Base-by-base conservation (phyloP, 1,140 invertebrate species). In the Zaprionus camerounensis region DNA sequence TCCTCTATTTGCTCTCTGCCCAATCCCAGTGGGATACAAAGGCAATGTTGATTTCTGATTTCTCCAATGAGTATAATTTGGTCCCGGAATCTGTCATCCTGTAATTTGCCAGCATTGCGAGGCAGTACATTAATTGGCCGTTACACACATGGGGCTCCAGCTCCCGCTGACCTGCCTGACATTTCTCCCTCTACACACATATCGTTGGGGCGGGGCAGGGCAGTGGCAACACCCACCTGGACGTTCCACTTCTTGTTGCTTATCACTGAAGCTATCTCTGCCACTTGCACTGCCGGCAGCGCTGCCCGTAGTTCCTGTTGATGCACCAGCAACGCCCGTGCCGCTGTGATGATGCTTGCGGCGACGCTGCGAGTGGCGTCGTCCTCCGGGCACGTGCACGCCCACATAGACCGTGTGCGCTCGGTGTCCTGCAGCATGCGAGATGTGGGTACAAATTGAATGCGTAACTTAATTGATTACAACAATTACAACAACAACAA, bases 371-470 rank as follows among this genome's bases (percentile, higher is more conserved):
- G 95, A 95, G 82, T 97, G 96, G 67, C 96, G 94, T 77, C 96
- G 94, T 82, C 95, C 95, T 4, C 95, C 95, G 2, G 96, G 97
- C 75, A 97, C 94, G 93, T 97, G 97, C 12, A 98, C 96, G 5
- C 97, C 97, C 81, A 98, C 96, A 93, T 97, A 98, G 22, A 98
- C 96, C 11, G 96, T 97, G 92, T 98, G 97, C 65, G 96, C 97
- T 79, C 97, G 95, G 93, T 98, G 97, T 93, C 97, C 97, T 98
- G 93, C 61, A 56, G 53, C 53, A 56, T 51, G 53, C 49, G 93
- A 79, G 66, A 7, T 38, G 49, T 69, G 44, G 9, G 44, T 53
- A 63, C 20, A 74, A 63, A 86, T 76, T 59, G 46, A 71, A 58
- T 69, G 46, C 57, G 46, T 56, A 13, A 46, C 58, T 62, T 63